These are phyloP conservation scores for Lycocerus yunnanus DNA, from an alignment of 2,888 invertebrate genomes.

Conservation along the genomic window DNA sequence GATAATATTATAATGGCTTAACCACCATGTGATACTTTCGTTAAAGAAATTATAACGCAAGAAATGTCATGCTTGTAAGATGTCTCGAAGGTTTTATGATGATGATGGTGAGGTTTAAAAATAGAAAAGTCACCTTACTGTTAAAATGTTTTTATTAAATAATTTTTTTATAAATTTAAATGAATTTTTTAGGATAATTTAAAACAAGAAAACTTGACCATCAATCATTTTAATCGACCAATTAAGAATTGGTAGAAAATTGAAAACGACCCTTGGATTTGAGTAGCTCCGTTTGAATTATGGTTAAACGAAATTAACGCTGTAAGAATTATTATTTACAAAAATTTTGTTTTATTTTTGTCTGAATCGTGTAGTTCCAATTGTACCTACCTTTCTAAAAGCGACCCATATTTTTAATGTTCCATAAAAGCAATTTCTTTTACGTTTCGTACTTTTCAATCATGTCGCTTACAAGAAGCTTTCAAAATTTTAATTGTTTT, in stretches of 20 bases:
- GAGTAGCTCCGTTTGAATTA: neutral
- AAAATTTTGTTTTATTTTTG: slow-evolving; percentile 37
- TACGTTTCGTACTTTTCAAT: slow-evolving; percentile 22
- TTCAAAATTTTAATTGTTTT: neutral
- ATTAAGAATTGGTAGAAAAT: neutral
- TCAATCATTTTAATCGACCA: neutral
- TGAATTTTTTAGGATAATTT: neutral
- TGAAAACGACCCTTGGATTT: neutral
- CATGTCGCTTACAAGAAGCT: neutral
- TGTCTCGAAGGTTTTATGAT: neutral
- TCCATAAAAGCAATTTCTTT: slow-evolving; percentile 36
- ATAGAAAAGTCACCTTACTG: slow-evolving; percentile 16
- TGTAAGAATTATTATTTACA: slow-evolving; percentile 7
- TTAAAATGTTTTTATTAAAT: slow-evolving; percentile 13
- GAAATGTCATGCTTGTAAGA: neutral
- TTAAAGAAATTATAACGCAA: neutral
- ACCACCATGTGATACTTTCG: neutral
- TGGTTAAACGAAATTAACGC: neutral
- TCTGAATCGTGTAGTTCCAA: slow-evolving; percentile 33
- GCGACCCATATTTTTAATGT: slow-evolving; percentile 37
- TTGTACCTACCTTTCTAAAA: slow-evolving; percentile 37
- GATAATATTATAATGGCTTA: neutral
- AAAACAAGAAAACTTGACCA: neutral
- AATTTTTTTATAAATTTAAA: neutral
- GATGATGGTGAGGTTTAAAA: slow-evolving; percentile 6